A percentile compares a stretch with the other conserved stretches of the same genome.
Conservation (phyloP, 2,113 vertebrate genomes). For the Ochotona princeps region DNA sequence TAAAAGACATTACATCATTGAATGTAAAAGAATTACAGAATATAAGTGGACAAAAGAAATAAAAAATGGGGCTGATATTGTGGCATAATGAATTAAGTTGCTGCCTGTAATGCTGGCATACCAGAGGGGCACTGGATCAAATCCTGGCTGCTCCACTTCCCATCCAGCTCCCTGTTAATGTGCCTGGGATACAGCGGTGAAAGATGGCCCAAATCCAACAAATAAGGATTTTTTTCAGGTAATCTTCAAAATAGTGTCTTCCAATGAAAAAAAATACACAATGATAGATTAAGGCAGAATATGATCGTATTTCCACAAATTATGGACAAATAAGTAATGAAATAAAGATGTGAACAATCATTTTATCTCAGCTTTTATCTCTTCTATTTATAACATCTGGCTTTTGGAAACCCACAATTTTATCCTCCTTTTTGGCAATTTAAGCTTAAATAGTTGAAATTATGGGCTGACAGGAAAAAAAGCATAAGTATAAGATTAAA, state of each 20-base stretch:
- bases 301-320: constrained; percentile 56
- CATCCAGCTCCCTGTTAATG: no score
- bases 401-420: constrained; percentile 71
- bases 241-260: constrained; percentile 28
- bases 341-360: constrained; percentile 80
- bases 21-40: background rate
- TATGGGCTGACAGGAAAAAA: constrained; percentile 71
- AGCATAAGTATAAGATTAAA: constrained; percentile 43
- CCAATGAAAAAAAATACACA: constrained; percentile 41
- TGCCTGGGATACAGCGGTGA: background rate
- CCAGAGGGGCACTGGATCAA: no score
- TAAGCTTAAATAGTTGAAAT: constrained; percentile 76
- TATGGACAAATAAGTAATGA: constrained; percentile 37
- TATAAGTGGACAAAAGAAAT: background rate
- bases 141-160: no score
- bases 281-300: constrained; percentile 45
- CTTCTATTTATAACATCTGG: constrained; percentile 86
- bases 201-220: constrained; percentile 21
- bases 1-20: constrained; percentile 16
- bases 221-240: constrained; percentile 40
- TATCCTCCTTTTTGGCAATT: constrained; percentile 71
- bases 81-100: no score
- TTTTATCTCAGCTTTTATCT: constrained; percentile 78
- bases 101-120: no score
- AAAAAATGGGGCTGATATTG: no score